Conservation (phyloP, 2,888 invertebrate genomes). For the Drosophila tanythrix region DNA sequence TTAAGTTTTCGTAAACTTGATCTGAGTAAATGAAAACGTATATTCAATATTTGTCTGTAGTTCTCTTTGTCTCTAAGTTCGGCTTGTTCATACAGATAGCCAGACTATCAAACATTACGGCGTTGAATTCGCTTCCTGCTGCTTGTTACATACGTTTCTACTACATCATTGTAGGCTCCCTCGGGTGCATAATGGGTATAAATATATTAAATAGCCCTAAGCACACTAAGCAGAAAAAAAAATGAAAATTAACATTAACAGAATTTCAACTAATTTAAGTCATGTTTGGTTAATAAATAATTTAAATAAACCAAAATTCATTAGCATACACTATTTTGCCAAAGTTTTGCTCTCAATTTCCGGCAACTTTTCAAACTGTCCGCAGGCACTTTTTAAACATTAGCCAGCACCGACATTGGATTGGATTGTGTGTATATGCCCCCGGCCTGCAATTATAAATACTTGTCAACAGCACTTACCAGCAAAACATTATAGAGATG, state of each 20-base stretch:
- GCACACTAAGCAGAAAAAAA: neutral
- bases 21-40: neutral
- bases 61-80: neutral
- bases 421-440: conserved; percentile 41
- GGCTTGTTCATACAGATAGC: neutral
- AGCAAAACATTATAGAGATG: conserved; percentile 53
- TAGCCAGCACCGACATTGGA: conserved; percentile 15
- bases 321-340: conserved; percentile 8
- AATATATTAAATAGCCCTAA: neutral
- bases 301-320: conserved; percentile 12
- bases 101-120: neutral
- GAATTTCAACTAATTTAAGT: neutral
- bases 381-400: conserved; percentile 10
- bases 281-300: conserved; percentile 8
- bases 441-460: conserved; percentile 58
- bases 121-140: neutral
- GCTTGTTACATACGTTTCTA: neutral
- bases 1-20: neutral
- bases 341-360: conserved; percentile 1
- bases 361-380: conserved; percentile 11
- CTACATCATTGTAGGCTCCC: too few species aligned
- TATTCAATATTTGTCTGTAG: neutral
- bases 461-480: conserved; percentile 50
- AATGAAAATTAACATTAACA: neutral
- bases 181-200: neutral